Evolutionary conservation across 2,797 vertebrate species (phyloP).

Genomic region (Coluber constrictor): DNA sequence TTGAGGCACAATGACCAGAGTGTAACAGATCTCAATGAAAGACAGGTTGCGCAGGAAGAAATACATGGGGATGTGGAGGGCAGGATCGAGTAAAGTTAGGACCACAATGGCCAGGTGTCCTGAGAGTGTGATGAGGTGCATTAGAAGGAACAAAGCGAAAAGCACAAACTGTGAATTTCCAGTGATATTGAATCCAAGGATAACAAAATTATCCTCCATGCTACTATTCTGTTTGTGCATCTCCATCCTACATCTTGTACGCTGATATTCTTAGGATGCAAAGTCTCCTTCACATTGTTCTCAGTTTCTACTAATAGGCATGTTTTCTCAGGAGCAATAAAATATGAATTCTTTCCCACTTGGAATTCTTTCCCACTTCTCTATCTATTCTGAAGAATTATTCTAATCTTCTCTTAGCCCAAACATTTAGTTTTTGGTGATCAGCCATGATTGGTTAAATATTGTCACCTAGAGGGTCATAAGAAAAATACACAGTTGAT

Average conservation of each 20-base stretch:
- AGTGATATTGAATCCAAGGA: not conserved
- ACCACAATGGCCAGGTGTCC: slow-evolving; percentile 29
- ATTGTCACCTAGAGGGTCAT: not conserved
- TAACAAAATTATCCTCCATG: not conserved
- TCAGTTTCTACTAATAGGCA: not conserved
- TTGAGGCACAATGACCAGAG: slow-evolving; percentile 30
- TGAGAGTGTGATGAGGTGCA: slow-evolving; percentile 20
- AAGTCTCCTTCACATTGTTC: not conserved
- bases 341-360: not conserved
- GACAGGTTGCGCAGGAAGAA: slow-evolving; percentile 29
- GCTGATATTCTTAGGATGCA: not conserved
- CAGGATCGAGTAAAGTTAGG: slow-evolving; percentile 17
- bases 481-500: not conserved
- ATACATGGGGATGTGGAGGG: slow-evolving; percentile 37
- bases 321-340: not conserved
- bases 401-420: not conserved
- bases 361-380: not conserved
- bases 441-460: not conserved
- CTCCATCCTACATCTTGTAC: not conserved
- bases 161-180: not conserved
- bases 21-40: slow-evolving; percentile 49
- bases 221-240: not conserved
- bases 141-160: slow-evolving; percentile 18
- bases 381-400: not conserved
- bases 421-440: not conserved